A percentile compares a stretch with the other conserved stretches of the same genome.
phyloP scores from a whole-genome alignment of 2,113 vertebrate species.

The Zosterops hypoxanthus region DNA sequence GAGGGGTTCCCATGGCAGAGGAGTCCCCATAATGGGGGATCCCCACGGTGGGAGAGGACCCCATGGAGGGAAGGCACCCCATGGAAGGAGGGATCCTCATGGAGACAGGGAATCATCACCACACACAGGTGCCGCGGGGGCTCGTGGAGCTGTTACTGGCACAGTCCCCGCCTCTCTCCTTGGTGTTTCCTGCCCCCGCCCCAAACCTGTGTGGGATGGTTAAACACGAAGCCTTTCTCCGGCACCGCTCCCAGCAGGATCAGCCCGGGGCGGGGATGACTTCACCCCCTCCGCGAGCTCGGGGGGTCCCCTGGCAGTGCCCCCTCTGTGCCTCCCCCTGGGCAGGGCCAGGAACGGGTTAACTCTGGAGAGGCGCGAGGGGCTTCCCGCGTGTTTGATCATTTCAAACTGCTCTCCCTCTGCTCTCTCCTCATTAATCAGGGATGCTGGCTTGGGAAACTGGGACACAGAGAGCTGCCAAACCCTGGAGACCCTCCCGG shows the following conservation, averaged over 20 bases:
- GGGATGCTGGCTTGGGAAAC: constrained; percentile 91
- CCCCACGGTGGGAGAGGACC: too few species aligned
- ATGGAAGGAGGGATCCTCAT: too few species aligned
- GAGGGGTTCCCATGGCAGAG: background rate
- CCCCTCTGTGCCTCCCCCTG: rapidly evolving
- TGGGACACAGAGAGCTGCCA: constrained; percentile 97
- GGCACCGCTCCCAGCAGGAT: background rate
- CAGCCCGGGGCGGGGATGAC: background rate
- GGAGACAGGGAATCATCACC: background rate
- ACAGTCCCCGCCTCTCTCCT: background rate
- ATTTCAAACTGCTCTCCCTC: constrained; percentile 37
- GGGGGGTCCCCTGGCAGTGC: background rate
- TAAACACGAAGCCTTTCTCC: rapidly evolving
- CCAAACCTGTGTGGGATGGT: background rate
- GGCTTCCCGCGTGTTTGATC: background rate
- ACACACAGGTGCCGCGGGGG: rapidly evolving
- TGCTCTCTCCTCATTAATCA: constrained; percentile 70
- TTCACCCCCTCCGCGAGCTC: rapidly evolving
- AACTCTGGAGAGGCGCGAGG: background rate
- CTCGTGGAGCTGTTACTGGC: too few species aligned
- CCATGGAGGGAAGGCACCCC: background rate
- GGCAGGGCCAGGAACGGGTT: background rate
- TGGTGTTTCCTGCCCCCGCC: rapidly evolving
- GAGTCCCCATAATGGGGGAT: background rate
- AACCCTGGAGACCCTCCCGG: constrained; percentile 88